A percentile compares a stretch with the other conserved stretches of the same genome.
Conservation (phyloP, 2,797 vertebrate species). For the Acanthis flammea region DNA sequence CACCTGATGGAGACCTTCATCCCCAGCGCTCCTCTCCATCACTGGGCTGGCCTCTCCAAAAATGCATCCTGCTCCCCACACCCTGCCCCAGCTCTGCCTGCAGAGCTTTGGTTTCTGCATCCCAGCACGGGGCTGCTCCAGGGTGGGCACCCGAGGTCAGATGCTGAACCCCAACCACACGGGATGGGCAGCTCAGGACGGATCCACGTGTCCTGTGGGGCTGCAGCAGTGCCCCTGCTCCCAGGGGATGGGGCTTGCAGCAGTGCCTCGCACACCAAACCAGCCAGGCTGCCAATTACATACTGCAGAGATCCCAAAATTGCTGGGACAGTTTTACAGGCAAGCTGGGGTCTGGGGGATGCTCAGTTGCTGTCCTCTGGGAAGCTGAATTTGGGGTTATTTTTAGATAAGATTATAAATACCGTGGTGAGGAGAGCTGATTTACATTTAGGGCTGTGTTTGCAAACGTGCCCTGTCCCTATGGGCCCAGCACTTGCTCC, state of each 20-base stretch:
- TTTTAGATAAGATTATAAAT: slow-evolving; percentile 44
- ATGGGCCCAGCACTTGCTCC: accelerated
- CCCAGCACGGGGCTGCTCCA: background rate
- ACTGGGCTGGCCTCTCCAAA: background rate
- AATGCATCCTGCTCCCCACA: background rate
- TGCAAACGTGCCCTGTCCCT: slow-evolving; percentile 6
- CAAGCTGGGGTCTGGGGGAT: slow-evolving; percentile 50
- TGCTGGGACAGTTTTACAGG: slow-evolving; percentile 7
- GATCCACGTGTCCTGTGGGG: accelerated
- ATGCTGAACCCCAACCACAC: background rate
- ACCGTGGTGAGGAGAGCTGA: background rate
- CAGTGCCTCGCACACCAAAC: background rate
- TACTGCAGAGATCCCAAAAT: slow-evolving; percentile 35
- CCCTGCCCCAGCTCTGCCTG: background rate
- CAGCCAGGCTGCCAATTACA: background rate
- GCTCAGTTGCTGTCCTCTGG: slow-evolving; percentile 26
- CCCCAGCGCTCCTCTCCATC: background rate
- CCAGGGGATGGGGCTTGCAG: background rate
- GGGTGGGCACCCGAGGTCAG: background rate
- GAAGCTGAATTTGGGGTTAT: slow-evolving; percentile 28
- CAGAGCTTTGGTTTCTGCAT: background rate
- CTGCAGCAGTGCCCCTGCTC: background rate
- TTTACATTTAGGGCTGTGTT: slow-evolving; percentile 31
- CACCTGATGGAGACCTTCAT: slow-evolving; percentile 58
- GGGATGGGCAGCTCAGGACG: background rate